Conservation (phyloP, 2,888 invertebrate genomes). For the Ernsta delagoae region DNA sequence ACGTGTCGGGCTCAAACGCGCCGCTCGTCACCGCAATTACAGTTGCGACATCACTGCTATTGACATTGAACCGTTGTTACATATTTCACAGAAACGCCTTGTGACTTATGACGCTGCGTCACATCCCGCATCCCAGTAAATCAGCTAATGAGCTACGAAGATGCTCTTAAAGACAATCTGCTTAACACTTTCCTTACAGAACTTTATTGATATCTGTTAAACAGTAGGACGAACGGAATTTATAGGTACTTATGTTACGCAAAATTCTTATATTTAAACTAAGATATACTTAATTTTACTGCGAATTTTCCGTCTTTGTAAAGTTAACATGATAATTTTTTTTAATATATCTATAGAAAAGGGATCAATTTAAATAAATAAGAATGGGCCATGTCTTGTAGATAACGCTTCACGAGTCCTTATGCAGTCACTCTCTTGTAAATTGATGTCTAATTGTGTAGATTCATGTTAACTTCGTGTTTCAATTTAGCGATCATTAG, state of each 20-base stretch:
- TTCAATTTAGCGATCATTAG: slow-evolving; percentile 30
- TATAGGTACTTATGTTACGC: too few relatives aligned
- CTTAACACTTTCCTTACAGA: not conserved
- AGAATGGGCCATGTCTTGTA: not conserved
- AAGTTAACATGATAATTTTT: too few relatives aligned
- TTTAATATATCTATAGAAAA: too few relatives aligned
- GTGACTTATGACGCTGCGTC: slow-evolving; percentile 65
- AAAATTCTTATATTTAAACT: too few relatives aligned
- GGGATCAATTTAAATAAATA: not conserved
- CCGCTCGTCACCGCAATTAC: slow-evolving; percentile 73
- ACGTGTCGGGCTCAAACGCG: slow-evolving; percentile 73
- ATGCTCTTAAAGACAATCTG: slow-evolving; percentile 5
- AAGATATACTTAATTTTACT: too few relatives aligned
- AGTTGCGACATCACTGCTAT: slow-evolving; percentile 71
- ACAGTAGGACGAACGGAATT: too few relatives aligned
- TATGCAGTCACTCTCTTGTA: slow-evolving; percentile 7
- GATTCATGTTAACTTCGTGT: slow-evolving; percentile 16
- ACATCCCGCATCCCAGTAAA: slow-evolving; percentile 44
- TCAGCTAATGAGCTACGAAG: slow-evolving; percentile 40
- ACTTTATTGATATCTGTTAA: too few relatives aligned
- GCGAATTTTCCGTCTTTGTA: too few relatives aligned
- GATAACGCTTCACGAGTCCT: slow-evolving; percentile 4
- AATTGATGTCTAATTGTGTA: slow-evolving; percentile 15
- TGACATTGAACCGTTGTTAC: slow-evolving; percentile 81
- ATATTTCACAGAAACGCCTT: slow-evolving; percentile 78